Evolutionary conservation across 2,888 invertebrate species (phyloP).

Genomic region (Scotopteryx bipunctaria): DNA sequence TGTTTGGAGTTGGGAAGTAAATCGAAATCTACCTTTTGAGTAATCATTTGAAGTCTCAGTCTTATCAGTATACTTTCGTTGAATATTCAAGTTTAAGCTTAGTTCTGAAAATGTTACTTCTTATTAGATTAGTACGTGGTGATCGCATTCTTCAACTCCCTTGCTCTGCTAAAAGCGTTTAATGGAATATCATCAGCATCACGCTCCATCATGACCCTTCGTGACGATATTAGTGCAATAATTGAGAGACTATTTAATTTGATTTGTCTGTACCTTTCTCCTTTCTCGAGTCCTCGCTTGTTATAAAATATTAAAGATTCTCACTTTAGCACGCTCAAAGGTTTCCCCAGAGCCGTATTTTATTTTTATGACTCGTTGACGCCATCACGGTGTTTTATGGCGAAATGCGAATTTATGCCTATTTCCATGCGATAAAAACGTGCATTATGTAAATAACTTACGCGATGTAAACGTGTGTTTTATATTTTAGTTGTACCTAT

Average conservation of each 20-base stretch:
- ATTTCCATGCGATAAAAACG: slow-evolving; percentile 29
- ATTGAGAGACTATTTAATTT: too few species aligned
- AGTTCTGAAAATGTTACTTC: too few species aligned
- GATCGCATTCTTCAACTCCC: too few species aligned
- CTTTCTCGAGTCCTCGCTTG: slow-evolving; percentile 7
- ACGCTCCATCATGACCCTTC: too few species aligned
- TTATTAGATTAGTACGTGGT: neutral
- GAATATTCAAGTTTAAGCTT: too few species aligned
- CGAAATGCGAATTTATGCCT: slow-evolving; percentile 29
- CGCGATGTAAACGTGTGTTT: slow-evolving; percentile 14
- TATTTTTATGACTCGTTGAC: slow-evolving; percentile 26
- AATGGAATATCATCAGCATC: too few species aligned
- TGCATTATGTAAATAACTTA: slow-evolving; percentile 24
- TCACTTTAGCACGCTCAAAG: slow-evolving; percentile 14
- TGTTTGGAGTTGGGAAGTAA: too few species aligned
- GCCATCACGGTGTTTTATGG: slow-evolving; percentile 27
- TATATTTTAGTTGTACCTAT: slow-evolving; percentile 10
- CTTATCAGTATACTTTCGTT: too few species aligned
- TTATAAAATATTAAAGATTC: slow-evolving; percentile 23
- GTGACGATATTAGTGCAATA: too few species aligned
- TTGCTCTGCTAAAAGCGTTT: too few species aligned
- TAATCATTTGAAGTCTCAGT: too few species aligned
- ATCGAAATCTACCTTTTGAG: too few species aligned
- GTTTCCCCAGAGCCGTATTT: slow-evolving; percentile 23
- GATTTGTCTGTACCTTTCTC: neutral